Evolutionary conservation across 2,797 vertebrate species (phyloP).

Genomic region (Acipenser ruthenus): DNA sequence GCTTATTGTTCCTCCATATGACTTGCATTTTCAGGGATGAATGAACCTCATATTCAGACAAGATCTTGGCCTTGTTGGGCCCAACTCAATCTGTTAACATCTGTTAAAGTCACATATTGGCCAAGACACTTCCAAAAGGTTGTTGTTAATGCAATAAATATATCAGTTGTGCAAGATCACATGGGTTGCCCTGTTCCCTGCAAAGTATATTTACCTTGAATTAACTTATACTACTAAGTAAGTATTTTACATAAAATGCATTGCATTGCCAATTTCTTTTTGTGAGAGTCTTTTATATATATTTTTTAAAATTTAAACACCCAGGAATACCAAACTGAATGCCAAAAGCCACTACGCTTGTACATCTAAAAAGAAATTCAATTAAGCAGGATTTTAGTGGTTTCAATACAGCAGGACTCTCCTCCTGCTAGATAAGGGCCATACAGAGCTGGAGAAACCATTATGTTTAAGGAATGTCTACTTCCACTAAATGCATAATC

Average conservation of each 20-base stretch:
- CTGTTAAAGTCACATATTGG: conserved; percentile 35
- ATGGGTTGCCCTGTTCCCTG: conserved; percentile 34
- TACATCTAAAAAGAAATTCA: conserved; percentile 97
- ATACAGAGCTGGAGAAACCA: conserved; percentile 61
- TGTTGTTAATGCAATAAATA: conserved; percentile 33
- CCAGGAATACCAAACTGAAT: conserved; percentile 75
- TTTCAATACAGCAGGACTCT: conserved; percentile 96
- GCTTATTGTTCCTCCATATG: conserved; percentile 33
- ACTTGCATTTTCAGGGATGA: conserved; percentile 32
- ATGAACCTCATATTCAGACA: conserved; percentile 37
- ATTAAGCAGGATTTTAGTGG: conserved; percentile 99
- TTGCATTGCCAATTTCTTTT: conserved; percentile 80
- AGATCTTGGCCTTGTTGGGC: conserved; percentile 32
- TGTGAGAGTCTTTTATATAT: conserved; percentile 74
- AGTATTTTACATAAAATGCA: conserved; percentile 29
- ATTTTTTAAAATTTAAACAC: conserved; percentile 76
- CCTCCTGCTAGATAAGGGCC: conserved; percentile 88
- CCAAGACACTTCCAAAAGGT: conserved; percentile 24
- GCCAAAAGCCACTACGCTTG: conserved; percentile 91
- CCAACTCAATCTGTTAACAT: conserved; percentile 29
- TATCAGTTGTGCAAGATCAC: conserved; percentile 34
- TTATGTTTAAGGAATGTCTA: conserved; percentile 83
- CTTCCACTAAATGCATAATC: conserved; percentile 93
- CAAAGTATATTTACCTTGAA: conserved; percentile 26
- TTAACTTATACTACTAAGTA: conserved; percentile 20